These are phyloP conservation scores for Leucoptera coffeella DNA, from an alignment of 2,888 invertebrate genomes.

Conservation along the genomic window DNA sequence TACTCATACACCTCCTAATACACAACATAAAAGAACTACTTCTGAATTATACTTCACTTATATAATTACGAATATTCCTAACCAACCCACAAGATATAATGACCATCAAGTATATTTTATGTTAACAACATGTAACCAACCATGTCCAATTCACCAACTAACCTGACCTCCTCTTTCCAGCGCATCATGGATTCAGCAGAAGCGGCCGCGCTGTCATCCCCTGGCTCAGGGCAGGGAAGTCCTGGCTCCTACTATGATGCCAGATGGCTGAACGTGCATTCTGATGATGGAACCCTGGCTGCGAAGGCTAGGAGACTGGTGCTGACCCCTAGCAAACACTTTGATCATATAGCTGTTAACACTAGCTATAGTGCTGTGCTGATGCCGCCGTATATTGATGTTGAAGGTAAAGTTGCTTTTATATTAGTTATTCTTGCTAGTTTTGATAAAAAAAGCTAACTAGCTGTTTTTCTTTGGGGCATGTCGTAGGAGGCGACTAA, in stretches of 20 bases:
- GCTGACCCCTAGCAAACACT: constrained; percentile 73
- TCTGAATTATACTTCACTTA: too few species aligned
- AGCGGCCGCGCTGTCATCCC: constrained; percentile 69
- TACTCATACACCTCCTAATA: too few species aligned
- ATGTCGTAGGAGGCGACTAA: too few species aligned
- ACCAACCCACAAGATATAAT: background rate
- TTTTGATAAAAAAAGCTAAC: too few species aligned
- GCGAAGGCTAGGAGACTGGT: constrained; percentile 65
- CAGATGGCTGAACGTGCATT: constrained; percentile 72
- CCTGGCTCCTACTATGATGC: constrained; percentile 70
- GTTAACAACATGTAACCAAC: too few species aligned
- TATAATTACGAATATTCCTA: too few species aligned
- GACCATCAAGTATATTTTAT: too few species aligned
- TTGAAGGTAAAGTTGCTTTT: constrained; percentile 62
- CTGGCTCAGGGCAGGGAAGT: constrained; percentile 52
- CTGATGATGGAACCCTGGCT: constrained; percentile 66
- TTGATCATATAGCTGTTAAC: constrained; percentile 81
- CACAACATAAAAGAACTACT: too few species aligned
- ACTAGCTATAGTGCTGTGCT: constrained; percentile 82
- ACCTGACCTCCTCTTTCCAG: constrained; percentile 29
- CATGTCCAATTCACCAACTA: background rate
- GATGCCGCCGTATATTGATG: constrained; percentile 74
- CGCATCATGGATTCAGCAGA: constrained; percentile 90
- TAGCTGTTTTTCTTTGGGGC: too few species aligned
- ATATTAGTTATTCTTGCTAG: too few species aligned